Percentiles rank a stretch among this genome's conserved stretches.
Conservation (phyloP, 2,888 invertebrate species). For the Carpatolechia fugitivella region DNA sequence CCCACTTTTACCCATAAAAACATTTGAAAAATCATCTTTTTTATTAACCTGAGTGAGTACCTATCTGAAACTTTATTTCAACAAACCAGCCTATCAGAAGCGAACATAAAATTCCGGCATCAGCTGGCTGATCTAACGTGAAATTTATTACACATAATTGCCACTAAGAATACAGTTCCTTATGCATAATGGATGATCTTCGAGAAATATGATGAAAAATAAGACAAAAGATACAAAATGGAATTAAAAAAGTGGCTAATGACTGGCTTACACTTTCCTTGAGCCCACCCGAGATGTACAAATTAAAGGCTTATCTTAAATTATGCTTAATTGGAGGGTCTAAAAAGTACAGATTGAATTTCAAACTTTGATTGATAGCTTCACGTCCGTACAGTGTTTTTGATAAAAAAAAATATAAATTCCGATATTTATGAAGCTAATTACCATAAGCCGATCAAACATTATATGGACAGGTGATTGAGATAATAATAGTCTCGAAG, state of each 20-base stretch:
- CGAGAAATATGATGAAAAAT: conserved; percentile 63
- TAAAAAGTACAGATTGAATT: conserved; percentile 71
- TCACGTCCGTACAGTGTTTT: conserved; percentile 46
- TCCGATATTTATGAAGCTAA: conserved; percentile 46
- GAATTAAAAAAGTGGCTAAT: conserved; percentile 65
- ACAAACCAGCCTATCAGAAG: not conserved
- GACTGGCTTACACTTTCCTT: conserved; percentile 66
- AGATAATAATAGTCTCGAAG: not conserved
- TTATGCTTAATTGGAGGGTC: conserved; percentile 75
- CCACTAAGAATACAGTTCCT: conserved; percentile 60
- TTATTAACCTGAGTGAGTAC: no score
- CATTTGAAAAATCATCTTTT: no score
- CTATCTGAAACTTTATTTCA: not conserved
- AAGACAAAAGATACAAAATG: conserved; percentile 67
- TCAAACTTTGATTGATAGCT: conserved; percentile 72
- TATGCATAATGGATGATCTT: conserved; percentile 73
- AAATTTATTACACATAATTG: conserved; percentile 77
- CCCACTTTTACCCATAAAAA: not conserved
- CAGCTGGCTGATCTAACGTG: conserved; percentile 65
- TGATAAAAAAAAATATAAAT: conserved; percentile 48
- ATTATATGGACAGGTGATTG: not conserved
- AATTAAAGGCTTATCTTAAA: conserved; percentile 77
- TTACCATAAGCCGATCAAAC: conserved; percentile 37
- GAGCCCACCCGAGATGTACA: conserved; percentile 72
- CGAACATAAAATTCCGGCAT: conserved; percentile 43